Base-by-base conservation (phyloP, 2,888 invertebrate genomes). In the Lamellibrachia satsuma region DNA sequence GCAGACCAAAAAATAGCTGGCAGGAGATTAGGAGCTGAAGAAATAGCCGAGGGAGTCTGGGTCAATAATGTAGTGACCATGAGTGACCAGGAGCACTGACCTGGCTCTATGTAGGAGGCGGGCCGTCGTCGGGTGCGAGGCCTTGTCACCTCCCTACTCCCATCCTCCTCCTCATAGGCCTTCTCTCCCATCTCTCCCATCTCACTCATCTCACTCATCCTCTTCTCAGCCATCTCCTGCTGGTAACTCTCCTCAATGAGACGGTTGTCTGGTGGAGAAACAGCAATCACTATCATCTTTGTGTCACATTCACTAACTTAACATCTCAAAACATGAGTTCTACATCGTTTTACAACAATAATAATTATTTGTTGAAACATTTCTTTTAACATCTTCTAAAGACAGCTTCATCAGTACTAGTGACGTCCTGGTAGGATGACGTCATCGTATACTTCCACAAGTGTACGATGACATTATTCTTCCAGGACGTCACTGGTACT, bases 161-260 rank as follows among this genome's bases (percentile, higher is more conserved):
- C 51, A 11, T 15, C 22, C 51, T 91, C 91, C 91, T 52, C 52
- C 52, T 91, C 91, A 4, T 91, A 51, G 22, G 51, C 91, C 11
- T 52, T 91, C 11, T 52, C 52, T 91, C 91, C 91, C 22, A 3
- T 3, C 91, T 91, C 91, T 90, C 90, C n/a, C 90, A 22, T 39
- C 39, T 39, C 39, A 6, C 39, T 91, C 90, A 22, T 39, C 39
- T 39, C 39, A 6, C 39, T 91, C 52, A 57, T 3, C 60, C 92
- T 92, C 57, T 93, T 92, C 90, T 93, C 92, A 90, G 92, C 92
- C 93, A 93, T 93, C 57, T 93, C 93, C 39, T 57, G 90, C 27
- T 92, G 92, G 90, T 93, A 93, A 52, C 91, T 92, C 90, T 93
- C 93, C 91, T 93, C 93, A n/a, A 93, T 93, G 7, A 93, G 75